These are phyloP conservation scores for Pachydiplax longipennis DNA, from an alignment of 2,888 invertebrate species.

Conservation along the genomic window DNA sequence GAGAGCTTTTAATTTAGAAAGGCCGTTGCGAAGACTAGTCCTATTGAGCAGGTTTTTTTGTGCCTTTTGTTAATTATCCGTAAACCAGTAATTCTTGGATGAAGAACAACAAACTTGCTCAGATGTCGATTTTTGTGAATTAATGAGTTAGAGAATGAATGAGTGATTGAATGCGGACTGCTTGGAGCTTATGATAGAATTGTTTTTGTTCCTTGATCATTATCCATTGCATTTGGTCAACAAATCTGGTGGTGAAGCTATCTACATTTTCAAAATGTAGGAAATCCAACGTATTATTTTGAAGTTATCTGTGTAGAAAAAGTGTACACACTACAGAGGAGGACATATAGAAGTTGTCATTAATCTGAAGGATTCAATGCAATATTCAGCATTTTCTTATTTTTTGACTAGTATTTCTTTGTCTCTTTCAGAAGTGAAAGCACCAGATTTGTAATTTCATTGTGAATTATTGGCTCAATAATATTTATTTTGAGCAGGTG, in stretches of 20 bases:
- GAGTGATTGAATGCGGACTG: constrained; percentile 4
- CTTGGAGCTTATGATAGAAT: constrained; percentile 23
- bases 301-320: neutral
- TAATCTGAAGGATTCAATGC: neutral
- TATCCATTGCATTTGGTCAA: constrained; percentile 25
- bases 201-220: constrained; percentile 2
- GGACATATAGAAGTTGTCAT: neutral
- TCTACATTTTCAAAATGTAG: constrained; percentile 22
- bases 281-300: constrained; percentile 5
- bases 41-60: constrained; percentile 33
- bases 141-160: neutral
- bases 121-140: constrained; percentile 13
- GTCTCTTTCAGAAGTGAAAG: constrained; percentile 3
- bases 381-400: constrained; percentile 22
- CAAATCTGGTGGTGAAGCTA: constrained; percentile 19
- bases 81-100: neutral
- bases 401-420: constrained; percentile 28
- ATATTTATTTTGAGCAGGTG: constrained; percentile 36
- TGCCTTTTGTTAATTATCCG: constrained; percentile 19
- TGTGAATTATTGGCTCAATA: constrained; percentile 35
- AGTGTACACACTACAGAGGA: neutral
- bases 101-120: constrained; percentile 37
- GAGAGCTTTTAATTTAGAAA: constrained; percentile 38
- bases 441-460: constrained; percentile 25
- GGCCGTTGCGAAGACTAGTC: constrained; percentile 22